Evolutionary conservation across 2,888 invertebrate genomes (phyloP), one percentile per base, ranked within the genome.

Genomic region (Muschampia plurimacula): DNA sequence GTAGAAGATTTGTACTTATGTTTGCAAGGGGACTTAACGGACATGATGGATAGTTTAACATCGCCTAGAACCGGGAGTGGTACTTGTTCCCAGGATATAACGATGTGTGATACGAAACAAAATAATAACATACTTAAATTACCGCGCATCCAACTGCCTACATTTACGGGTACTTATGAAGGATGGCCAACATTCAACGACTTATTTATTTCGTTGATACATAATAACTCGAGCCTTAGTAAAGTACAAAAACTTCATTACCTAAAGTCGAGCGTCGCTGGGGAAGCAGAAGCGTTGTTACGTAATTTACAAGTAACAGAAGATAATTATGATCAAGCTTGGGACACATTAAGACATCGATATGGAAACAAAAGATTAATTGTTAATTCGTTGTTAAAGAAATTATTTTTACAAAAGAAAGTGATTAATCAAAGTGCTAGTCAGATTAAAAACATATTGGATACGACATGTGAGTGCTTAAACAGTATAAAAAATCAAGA

Each of bases 301-400:
- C 67, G 65, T 36, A 71, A 76, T 46, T 44, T 75, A 3, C 49
- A 68, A 72, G 65, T 72, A 0, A 74, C 72, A 10, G 65, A 73
- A 10, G 39, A 15, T 22, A 76, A 76, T 57, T 76, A 76, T 68
- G 63, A 46, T 7, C 59, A 69, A 28, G 64, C 73, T 22, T 73
- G 73, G 73, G 28, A 68, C 1, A 73, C 65, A 22, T 55, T 66
- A 49, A 66, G n/a, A 36, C 5, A 28, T 52, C 66, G 66, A n/a
- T 66, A 36, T n/a, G 66, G 66, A 15, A 66, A 66, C 36, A 46
- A 49, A 44, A n/a, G 66, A 10, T 32, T 66, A 44, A 66, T 66
- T n/a, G 32, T 66, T 8, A 49, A 22, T 8, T 66, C 67, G 1
- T 28, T 67, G 9, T 41, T 67, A 8, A 67, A 59, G 28, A 67